Evolutionary conservation across 2,113 vertebrate species (phyloP).

Genomic region (Balaeniceps rex): DNA sequence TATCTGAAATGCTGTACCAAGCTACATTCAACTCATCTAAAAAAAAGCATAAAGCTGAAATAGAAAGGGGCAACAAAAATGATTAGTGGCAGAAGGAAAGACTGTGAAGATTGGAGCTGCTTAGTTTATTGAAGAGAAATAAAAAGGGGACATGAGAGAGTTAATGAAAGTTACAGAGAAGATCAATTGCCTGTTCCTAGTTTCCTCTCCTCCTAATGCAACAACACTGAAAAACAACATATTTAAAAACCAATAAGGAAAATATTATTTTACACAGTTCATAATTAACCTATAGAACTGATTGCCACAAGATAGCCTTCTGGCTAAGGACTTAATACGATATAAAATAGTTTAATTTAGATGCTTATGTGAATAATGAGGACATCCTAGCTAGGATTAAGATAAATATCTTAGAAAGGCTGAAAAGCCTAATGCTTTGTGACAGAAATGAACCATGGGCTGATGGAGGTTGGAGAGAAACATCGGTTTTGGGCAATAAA

Average conservation of each 20-base stretch:
- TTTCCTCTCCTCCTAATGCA: not conserved
- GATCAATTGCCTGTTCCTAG: not conserved
- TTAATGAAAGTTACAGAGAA: constrained; percentile 32
- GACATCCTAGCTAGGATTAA: constrained; percentile 46
- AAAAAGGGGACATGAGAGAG: constrained; percentile 27
- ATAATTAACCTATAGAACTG: constrained; percentile 52
- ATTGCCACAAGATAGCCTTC: constrained; percentile 52
- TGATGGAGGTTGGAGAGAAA: not conserved
- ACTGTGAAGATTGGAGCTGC: not conserved
- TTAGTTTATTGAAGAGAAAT: constrained; percentile 21
- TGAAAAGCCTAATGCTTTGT: constrained; percentile 39
- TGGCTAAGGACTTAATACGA: constrained; percentile 38
- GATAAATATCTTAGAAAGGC: constrained; percentile 28
- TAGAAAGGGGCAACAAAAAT: constrained; percentile 28
- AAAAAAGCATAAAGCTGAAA: constrained; percentile 17
- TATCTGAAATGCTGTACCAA: not conserved
- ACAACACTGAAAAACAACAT: constrained; percentile 13
- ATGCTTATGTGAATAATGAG: constrained; percentile 48
- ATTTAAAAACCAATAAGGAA: constrained; percentile 22
- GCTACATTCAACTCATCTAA: not conserved
- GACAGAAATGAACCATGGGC: constrained; percentile 43
- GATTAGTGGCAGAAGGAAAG: constrained; percentile 1
- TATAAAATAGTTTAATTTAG: constrained; percentile 58
- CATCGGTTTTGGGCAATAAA: not conserved
- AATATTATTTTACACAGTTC: constrained; percentile 22